These are phyloP conservation scores for Malacoraja senta DNA, from an alignment of 2,797 vertebrate species.

Conservation along the genomic window DNA sequence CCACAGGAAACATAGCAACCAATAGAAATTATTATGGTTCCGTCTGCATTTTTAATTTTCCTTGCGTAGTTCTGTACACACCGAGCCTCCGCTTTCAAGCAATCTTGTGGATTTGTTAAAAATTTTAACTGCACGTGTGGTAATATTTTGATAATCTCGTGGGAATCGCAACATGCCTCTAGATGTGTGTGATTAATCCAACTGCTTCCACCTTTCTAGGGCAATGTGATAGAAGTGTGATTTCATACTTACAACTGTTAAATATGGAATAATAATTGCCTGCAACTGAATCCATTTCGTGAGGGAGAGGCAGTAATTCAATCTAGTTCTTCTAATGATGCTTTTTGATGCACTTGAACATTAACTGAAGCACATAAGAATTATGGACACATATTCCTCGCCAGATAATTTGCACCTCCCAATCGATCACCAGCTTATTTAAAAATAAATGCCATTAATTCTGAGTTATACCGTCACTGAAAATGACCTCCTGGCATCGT, in stretches of 20 bases:
- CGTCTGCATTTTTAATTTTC: not conserved
- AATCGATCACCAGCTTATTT: not conserved
- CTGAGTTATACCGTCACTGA: not conserved
- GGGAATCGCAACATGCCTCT: not conserved
- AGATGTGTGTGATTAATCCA: slow-evolving; percentile 14
- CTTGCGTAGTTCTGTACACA: not conserved
- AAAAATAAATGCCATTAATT: not conserved
- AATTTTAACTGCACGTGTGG: not conserved
- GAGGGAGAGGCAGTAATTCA: not conserved
- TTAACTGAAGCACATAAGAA: not conserved
- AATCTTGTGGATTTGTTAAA: not conserved
- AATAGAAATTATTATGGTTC: not conserved
- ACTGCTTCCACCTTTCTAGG: slow-evolving; percentile 14
- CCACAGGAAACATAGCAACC: not conserved
- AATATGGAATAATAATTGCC: not conserved
- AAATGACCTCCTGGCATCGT: not conserved
- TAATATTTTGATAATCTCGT: slow-evolving; percentile 27
- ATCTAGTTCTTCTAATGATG: slow-evolving; percentile 23
- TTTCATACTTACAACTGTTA: not conserved
- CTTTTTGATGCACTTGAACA: not conserved
- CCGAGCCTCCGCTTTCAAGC: not conserved
- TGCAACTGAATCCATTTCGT: not conserved
- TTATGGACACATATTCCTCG: not conserved
- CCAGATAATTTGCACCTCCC: not conserved
- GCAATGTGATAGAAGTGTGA: not conserved